A percentile compares a stretch with the other conserved stretches of the same genome.
These are phyloP conservation scores for Oryctes rhinoceros DNA, from an alignment of 1,140 invertebrate species.

Conservation along the genomic window DNA sequence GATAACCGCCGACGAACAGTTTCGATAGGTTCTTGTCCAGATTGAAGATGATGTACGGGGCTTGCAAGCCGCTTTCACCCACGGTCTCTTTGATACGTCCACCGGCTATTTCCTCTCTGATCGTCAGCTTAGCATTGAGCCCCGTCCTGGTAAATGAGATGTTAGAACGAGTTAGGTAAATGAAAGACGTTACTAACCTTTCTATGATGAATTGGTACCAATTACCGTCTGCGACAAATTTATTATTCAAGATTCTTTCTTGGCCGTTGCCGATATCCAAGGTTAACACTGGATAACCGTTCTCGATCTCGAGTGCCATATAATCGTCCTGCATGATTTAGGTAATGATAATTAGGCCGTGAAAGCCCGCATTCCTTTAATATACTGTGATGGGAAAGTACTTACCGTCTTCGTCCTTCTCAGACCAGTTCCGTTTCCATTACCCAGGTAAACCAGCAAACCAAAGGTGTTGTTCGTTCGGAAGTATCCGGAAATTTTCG, in stretches of 20 bases:
- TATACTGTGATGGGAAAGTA: slow-evolving; percentile 28
- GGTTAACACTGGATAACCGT: slow-evolving; percentile 85
- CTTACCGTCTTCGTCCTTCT: slow-evolving; percentile 71
- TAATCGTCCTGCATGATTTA: slow-evolving; percentile 79
- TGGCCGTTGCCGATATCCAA: slow-evolving; percentile 90
- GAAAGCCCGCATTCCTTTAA: too few relatives aligned
- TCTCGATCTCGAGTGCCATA: slow-evolving; percentile 89
- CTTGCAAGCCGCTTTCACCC: slow-evolving; percentile 71
- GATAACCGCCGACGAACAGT: slow-evolving; percentile 90
- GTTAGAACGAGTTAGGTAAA: background rate
- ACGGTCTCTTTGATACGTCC: slow-evolving; percentile 66
- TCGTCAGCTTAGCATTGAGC: slow-evolving; percentile 79
- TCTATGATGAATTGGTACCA: slow-evolving; percentile 94
- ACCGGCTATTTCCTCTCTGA: slow-evolving; percentile 78
- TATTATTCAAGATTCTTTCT: slow-evolving; percentile 76
- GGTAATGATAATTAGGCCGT: too few relatives aligned
- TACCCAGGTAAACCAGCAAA: slow-evolving; percentile 89
- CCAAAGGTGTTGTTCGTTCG: slow-evolving; percentile 83
- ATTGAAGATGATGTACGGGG: slow-evolving; percentile 84
- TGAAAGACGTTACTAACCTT: slow-evolving; percentile 65
- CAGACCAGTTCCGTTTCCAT: slow-evolving; percentile 77
- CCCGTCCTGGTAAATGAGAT: slow-evolving; percentile 70
- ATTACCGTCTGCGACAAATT: slow-evolving; percentile 81
- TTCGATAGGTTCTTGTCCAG: slow-evolving; percentile 85
- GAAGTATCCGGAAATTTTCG: slow-evolving; percentile 86